These are phyloP conservation scores for Bombus breviceps DNA, from an alignment of 1,140 invertebrate genomes.

Conservation along the genomic window DNA sequence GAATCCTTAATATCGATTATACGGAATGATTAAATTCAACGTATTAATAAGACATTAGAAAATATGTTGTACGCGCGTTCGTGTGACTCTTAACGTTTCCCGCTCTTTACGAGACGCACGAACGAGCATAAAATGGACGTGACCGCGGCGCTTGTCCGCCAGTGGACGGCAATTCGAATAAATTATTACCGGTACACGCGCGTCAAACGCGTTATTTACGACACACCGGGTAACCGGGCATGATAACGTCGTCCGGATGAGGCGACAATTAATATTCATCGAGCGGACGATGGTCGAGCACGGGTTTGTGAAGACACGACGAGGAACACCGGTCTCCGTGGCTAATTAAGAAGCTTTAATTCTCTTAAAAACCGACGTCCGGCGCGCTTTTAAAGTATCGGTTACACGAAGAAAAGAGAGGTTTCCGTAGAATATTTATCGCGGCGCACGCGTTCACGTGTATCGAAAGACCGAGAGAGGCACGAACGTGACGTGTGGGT, in stretches of 20 bases:
- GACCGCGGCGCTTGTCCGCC: neutral
- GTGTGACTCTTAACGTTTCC: neutral
- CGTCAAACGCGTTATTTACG: conserved; percentile 16
- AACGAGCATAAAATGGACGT: neutral
- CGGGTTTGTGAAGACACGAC: neutral
- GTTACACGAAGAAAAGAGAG: neutral
- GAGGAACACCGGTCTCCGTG: conserved; percentile 7
- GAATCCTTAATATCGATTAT: neutral
- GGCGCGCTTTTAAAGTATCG: conserved; percentile 17
- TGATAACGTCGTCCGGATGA: conserved; percentile 11
- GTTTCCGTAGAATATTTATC: neutral
- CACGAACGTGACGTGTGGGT: conserved; percentile 63
- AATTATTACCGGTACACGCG: neutral
- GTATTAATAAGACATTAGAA: neutral
- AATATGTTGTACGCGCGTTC: neutral
- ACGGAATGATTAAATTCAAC: neutral
- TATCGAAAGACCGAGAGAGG: conserved; percentile 43
- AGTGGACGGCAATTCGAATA: neutral
- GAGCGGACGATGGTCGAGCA: neutral
- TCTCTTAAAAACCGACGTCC: neutral
- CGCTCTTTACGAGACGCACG: neutral
- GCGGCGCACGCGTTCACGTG: conserved; percentile 39
- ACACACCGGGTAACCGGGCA: neutral
- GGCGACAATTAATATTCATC: conserved; percentile 34
- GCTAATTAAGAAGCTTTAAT: conserved; percentile 61